Base-by-base conservation (phyloP, 1,140 invertebrate species). In the Venustaconcha ellipsiformis region DNA sequence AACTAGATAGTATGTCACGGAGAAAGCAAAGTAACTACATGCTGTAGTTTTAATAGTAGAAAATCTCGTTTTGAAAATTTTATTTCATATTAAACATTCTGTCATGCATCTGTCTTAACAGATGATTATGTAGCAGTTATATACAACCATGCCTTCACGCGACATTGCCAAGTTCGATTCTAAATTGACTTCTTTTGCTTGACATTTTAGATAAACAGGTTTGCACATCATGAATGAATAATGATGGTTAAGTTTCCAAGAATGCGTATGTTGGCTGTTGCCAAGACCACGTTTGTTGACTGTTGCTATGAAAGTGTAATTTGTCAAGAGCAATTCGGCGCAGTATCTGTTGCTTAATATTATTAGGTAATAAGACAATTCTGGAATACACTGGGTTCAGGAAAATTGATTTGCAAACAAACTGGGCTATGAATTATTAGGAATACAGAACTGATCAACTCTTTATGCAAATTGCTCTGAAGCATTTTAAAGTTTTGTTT, bases 31-130 rank as follows among this genome's bases (percentile, higher is more conserved):
- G 58, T 70, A 14, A 60, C 62, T 59, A 57, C 23, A 11, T 23
- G 23, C 15, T 26, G 69, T 17, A 57, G 60, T 60, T 14, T 70
- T 20, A 60, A 70, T 60, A 62, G 26, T 60, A 70, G 69, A 70
- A 48, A 17, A 23, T 26, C 23, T 15, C 13, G 37, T 30, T 37
- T 60, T 15, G 30, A 15, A 14, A 26, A 70, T 62, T 62, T 23
- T 60, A 58, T 70, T 23, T 15, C 11, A 8, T 30, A 23, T 70
- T 57, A 70, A 37, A 26, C 18, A 11, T 11, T 30, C 6, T 11
- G 30, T 70, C n/a, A 62, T 62, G 18, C 57, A 69, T 17, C 18
- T 14, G n/a, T 70, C 12, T 60, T 70, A 62, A 58, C 57, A 17
- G 18, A 70, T 70, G 57, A 70, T 14, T 70, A 60, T 57, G 30